Base-by-base conservation (phyloP, 1,140 invertebrate species). In the Drosophila fuyamai region DNA sequence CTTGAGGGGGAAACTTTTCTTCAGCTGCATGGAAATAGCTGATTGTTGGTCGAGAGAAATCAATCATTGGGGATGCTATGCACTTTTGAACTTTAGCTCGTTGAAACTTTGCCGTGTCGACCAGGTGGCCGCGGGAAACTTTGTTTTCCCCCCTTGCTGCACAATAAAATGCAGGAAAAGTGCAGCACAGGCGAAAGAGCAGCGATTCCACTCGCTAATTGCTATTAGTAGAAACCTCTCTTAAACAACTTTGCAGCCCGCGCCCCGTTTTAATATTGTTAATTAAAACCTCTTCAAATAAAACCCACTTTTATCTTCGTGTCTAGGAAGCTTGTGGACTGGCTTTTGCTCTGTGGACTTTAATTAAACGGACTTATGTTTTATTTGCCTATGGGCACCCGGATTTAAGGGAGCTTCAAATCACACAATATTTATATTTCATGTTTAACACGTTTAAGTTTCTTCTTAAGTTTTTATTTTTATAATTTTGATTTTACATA, bases 201-300 rank as follows among this genome's bases (percentile, higher is more conserved):
- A 43, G 60, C 61, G 38, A 50, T 67, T 67, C 41, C 47, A 13
- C 36, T 44, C 35, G 56, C 51, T 73, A 73, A 73, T 73, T 73
- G 70, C 40, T 73, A 73, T 73, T 61, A 73, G 29, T 68, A 13
- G 35, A 47, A 36, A 8, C 47, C 67, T 51, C 54, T 53, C 56
- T 13, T 16, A 53, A 73, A 58, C 38, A 58, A 29, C 35, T 41
- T 40, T 71, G 10, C 48, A 0, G 14, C 38, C 12, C 16, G n/a
- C 40, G 23, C 27, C 27, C 16, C 12, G 12, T 23, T 47, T 46
- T 47, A 48, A 73, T 61, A 53, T 48, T 61, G 47, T 73, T 73
- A 73, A 73, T 73, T 73, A 73, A 73, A 72, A 54, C 47, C 68
- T 73, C 48, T 61, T 73, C 35, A 61, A 73, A 73, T 73, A 73